Evolutionary conservation across 2,113 vertebrate genomes (phyloP).

Genomic region (Thryonomys swinderianus): DNA sequence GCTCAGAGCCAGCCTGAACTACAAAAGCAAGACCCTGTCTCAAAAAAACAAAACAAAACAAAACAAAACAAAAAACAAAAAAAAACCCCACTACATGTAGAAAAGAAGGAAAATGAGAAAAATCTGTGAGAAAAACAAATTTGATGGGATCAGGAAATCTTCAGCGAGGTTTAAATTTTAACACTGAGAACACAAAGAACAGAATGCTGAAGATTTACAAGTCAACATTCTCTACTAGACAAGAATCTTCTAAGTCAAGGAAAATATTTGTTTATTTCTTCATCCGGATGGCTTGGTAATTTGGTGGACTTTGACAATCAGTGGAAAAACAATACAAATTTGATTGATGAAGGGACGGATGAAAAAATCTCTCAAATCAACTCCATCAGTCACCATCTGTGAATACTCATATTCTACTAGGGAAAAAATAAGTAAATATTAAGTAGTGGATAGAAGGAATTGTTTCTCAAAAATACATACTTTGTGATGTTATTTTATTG

Average conservation of each 20-base stretch:
- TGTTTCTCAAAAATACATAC: background rate
- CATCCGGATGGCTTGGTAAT: background rate
- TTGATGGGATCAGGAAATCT: background rate
- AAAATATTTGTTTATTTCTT: background rate
- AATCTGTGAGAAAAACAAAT: background rate
- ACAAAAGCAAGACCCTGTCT: too few relatives aligned
- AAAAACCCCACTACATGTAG: too few relatives aligned
- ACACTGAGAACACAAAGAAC: background rate
- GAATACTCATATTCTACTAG: background rate
- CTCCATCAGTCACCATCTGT: background rate
- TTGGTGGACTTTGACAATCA: background rate
- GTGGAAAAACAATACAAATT: background rate
- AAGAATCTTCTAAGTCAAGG: background rate
- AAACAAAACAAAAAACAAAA: too few relatives aligned
- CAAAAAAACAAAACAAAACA: too few relatives aligned
- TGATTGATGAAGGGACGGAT: background rate
- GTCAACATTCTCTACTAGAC: background rate
- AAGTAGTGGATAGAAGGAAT: background rate
- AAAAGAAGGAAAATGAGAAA: background rate
- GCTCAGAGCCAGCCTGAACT: too few relatives aligned
- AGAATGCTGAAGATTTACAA: background rate
- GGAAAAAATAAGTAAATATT: constrained; percentile 22
- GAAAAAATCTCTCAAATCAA: background rate
- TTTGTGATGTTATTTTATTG: background rate
- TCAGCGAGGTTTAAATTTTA: background rate